Conservation (phyloP, 2,797 vertebrate genomes). For the Poliocrania exsul region DNA sequence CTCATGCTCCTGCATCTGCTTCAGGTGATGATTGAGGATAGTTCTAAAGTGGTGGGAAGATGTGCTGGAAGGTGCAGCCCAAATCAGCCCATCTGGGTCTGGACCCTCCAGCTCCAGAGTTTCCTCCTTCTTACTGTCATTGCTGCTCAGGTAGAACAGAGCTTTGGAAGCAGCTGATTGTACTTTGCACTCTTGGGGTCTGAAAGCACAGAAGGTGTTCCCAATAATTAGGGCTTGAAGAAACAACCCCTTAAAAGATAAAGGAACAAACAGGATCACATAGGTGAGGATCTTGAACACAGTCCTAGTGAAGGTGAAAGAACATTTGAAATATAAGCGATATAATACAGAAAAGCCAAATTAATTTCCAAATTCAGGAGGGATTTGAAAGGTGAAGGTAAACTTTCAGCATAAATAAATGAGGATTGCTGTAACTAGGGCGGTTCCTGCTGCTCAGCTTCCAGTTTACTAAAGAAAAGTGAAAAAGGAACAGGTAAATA, state of each 20-base stretch:
- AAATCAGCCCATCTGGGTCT: background rate
- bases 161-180: background rate
- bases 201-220: background rate
- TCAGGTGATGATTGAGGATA: rapidly evolving
- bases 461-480: background rate
- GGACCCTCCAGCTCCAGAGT: background rate
- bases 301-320: background rate
- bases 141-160: background rate
- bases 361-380: background rate
- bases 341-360: background rate
- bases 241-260: background rate
- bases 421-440: background rate
- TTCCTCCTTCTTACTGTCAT: background rate
- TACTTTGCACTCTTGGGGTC: background rate
- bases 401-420: background rate
- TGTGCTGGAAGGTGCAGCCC: background rate
- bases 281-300: background rate
- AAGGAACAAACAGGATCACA: background rate
- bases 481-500: background rate
- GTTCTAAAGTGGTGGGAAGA: background rate
- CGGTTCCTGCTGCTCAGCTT: background rate
- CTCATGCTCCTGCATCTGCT: rapidly evolving
- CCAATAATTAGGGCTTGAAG: background rate
- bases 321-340: background rate
- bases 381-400: background rate